Conservation (phyloP, 1,140 invertebrate genomes). For the Aethina tumida region DNA sequence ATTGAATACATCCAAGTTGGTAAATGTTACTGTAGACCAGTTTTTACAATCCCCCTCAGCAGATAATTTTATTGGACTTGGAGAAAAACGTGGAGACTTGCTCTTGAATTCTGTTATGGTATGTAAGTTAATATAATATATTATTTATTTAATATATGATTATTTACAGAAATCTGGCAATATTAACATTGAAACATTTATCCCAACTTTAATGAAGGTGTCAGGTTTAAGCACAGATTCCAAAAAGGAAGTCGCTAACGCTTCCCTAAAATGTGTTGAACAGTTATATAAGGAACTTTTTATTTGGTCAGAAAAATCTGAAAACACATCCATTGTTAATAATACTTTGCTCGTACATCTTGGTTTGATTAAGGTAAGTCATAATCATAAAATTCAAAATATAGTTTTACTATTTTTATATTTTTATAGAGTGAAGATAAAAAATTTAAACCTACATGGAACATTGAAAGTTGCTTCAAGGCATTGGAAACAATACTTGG, state of each 20-base stretch:
- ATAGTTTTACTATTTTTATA: constrained; percentile 12
- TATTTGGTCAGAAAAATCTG: constrained; percentile 40
- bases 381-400: constrained; percentile 6
- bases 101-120: constrained; percentile 41
- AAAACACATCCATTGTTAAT: constrained; percentile 43
- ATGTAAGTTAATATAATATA: constrained; percentile 22
- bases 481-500: constrained; percentile 43
- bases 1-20: constrained; percentile 5
- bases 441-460: constrained; percentile 43
- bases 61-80: constrained; percentile 45
- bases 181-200: constrained; percentile 38
- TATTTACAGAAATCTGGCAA: constrained; percentile 30
- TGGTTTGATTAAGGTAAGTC: constrained; percentile 56
- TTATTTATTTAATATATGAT: constrained; percentile 8
- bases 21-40: constrained; percentile 37
- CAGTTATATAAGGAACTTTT: constrained; percentile 49
- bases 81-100: constrained; percentile 35
- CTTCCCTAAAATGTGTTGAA: constrained; percentile 43
- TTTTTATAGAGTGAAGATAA: constrained; percentile 47
- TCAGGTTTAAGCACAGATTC: constrained; percentile 44
- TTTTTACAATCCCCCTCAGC: constrained; percentile 46
- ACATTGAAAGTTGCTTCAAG: constrained; percentile 48
- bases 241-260: constrained; percentile 42
- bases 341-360: constrained; percentile 57
- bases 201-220: constrained; percentile 48